Conservation (phyloP, 2,888 invertebrate species). For the Eurois occulta region DNA sequence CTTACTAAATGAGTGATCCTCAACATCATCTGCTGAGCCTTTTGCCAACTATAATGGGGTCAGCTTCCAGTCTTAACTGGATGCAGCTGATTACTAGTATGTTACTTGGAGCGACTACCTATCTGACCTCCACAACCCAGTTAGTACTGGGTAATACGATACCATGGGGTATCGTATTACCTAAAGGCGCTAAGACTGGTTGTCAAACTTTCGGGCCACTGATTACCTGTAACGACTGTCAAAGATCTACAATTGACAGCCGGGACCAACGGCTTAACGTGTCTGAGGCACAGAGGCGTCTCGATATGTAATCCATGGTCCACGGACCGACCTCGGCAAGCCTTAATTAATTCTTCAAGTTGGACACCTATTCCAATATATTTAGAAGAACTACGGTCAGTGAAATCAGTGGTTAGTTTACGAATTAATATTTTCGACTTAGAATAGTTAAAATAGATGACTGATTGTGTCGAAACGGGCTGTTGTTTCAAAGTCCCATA, state of each 20-base stretch:
- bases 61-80: neutral
- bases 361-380: neutral
- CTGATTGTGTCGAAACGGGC: conserved; percentile 44
- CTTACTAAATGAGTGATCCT: neutral
- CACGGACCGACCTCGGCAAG: too few species aligned
- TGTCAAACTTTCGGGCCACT: neutral
- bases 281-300: too few species aligned
- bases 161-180: too few species aligned
- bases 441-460: conserved; percentile 32
- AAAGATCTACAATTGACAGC: neutral
- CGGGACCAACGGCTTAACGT: neutral
- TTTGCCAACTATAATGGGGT: neutral
- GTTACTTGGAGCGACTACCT: neutral
- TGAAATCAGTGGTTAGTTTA: conserved; percentile 7
- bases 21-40: neutral
- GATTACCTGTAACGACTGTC: neutral
- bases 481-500: conserved; percentile 44
- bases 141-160: too few species aligned
- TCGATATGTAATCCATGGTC: neutral
- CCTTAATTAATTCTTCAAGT: neutral
- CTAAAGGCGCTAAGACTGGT: neutral
- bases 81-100: neutral
- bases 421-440: conserved; percentile 22
- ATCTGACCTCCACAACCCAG: neutral
- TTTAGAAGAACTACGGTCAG: conserved; percentile 25